phyloP scores from a whole-genome alignment of 1,140 invertebrate species.

The Artemia franciscana region DNA sequence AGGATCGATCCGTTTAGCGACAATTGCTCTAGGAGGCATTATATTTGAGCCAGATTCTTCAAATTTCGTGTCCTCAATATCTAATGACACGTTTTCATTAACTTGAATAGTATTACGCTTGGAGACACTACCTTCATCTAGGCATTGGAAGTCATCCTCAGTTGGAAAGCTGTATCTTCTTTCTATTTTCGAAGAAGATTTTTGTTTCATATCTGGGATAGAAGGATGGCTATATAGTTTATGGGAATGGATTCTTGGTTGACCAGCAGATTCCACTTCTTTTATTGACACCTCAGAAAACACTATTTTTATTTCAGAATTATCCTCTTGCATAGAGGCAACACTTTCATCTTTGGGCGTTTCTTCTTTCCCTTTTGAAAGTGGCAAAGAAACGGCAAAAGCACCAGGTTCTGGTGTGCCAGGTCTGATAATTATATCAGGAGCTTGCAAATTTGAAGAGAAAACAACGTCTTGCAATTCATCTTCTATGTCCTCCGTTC shows the following conservation, averaged over 20 bases:
- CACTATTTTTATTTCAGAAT: too few relatives aligned
- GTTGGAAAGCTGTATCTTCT: constrained; percentile 23
- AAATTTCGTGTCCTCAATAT: constrained; percentile 11
- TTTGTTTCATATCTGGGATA: constrained; percentile 41
- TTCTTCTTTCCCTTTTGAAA: neutral
- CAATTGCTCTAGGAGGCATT: constrained; percentile 1
- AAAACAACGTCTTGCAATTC: constrained; percentile 10
- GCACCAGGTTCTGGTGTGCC: constrained; percentile 24
- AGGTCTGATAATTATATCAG: constrained; percentile 24
- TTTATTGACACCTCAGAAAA: neutral
- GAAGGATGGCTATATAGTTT: constrained; percentile 20
- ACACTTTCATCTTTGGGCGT: neutral
- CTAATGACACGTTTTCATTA: neutral
- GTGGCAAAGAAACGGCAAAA: neutral
- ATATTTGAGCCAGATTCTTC: constrained; percentile 2
- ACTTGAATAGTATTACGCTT: constrained; percentile 1
- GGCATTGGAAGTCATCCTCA: constrained; percentile 24
- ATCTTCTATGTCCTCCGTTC: constrained; percentile 16
- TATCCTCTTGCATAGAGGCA: too few relatives aligned
- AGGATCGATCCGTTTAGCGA: constrained; percentile 8
- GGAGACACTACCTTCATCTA: constrained; percentile 12
- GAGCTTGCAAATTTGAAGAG: neutral
- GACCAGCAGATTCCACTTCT: neutral
- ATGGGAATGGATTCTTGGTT: neutral
- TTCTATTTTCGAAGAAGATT: constrained; percentile 28